Evolutionary conservation across 2,888 invertebrate species (phyloP).

Genomic region (Chesias legatella): DNA sequence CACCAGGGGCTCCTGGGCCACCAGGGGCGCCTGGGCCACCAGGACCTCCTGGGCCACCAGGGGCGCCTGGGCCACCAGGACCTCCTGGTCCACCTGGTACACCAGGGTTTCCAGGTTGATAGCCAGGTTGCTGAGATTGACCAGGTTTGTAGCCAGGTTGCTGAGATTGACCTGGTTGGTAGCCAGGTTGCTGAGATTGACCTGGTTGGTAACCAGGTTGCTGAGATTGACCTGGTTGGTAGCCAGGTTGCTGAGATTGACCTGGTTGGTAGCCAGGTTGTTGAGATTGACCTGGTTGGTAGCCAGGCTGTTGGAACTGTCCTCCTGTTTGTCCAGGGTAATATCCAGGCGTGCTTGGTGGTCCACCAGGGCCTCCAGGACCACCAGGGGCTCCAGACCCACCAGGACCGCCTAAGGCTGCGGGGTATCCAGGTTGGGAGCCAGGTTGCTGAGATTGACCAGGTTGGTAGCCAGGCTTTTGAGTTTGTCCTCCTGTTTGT

Average conservation of each 20-base stretch:
- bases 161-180: constrained; percentile 27
- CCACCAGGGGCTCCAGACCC: too few species aligned
- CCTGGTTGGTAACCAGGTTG: constrained; percentile 48
- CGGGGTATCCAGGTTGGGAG: constrained; percentile 33
- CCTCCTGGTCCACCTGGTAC: background rate
- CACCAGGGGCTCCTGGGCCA: constrained; percentile 20
- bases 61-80: constrained; percentile 27
- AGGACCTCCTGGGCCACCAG: constrained; percentile 47
- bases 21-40: constrained; percentile 23
- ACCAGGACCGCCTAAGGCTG: too few species aligned
- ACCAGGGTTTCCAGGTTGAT: constrained; percentile 43
- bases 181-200: too few species aligned
- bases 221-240: constrained; percentile 33
- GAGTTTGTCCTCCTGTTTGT: constrained; percentile 21
- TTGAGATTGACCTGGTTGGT: constrained; percentile 30
- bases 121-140: constrained; percentile 40
- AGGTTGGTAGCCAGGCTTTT: constrained; percentile 32
- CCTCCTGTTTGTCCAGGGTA: constrained; percentile 30
- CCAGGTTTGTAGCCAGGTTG: constrained; percentile 16
- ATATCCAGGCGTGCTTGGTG: constrained; percentile 33
- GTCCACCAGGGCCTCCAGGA: constrained; percentile 22
- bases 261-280: too few species aligned
- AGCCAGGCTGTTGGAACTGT: constrained; percentile 33
- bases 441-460: constrained; percentile 36
- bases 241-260: too few species aligned